A percentile compares a stretch with the other conserved stretches of the same genome.
phyloP scores from a whole-genome alignment of 2,888 invertebrate genomes.

The Agapetus fuscipes region DNA sequence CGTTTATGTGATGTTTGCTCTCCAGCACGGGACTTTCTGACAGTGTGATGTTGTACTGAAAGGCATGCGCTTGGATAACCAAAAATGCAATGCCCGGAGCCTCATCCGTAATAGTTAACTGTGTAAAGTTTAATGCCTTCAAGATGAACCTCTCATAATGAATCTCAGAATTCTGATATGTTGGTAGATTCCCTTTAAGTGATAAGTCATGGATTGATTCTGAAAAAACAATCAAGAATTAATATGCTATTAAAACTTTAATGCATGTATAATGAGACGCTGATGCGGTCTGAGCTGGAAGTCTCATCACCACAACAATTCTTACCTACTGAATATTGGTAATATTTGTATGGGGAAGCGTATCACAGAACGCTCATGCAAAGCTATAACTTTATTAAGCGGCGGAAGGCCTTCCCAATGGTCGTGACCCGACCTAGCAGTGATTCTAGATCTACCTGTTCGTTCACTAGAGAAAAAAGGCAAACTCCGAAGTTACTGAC shows the following conservation, averaged over 20 bases:
- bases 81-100: constrained; percentile 43
- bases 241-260: neutral
- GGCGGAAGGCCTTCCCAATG: too few species aligned
- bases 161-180: constrained; percentile 29
- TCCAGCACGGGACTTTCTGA: constrained; percentile 33
- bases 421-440: too few species aligned
- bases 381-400: too few species aligned
- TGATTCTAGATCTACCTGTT: too few species aligned
- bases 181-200: constrained; percentile 28
- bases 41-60: constrained; percentile 45
- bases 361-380: too few species aligned
- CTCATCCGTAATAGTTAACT: constrained; percentile 36
- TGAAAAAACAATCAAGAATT: neutral
- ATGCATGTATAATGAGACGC: too few species aligned
- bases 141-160: constrained; percentile 29
- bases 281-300: too few species aligned
- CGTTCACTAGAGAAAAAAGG: too few species aligned
- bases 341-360: too few species aligned
- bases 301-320: too few species aligned
- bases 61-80: constrained; percentile 56
- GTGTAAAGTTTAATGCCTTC: constrained; percentile 27
- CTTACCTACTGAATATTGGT: too few species aligned
- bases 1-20: constrained; percentile 34
- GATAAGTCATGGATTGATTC: constrained; percentile 24
- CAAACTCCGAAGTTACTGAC: too few species aligned